Percentiles rank a stretch among this genome's conserved stretches.
phyloP scores from a whole-genome alignment of 1,140 invertebrate genomes.

The Halictus rubicundus region DNA sequence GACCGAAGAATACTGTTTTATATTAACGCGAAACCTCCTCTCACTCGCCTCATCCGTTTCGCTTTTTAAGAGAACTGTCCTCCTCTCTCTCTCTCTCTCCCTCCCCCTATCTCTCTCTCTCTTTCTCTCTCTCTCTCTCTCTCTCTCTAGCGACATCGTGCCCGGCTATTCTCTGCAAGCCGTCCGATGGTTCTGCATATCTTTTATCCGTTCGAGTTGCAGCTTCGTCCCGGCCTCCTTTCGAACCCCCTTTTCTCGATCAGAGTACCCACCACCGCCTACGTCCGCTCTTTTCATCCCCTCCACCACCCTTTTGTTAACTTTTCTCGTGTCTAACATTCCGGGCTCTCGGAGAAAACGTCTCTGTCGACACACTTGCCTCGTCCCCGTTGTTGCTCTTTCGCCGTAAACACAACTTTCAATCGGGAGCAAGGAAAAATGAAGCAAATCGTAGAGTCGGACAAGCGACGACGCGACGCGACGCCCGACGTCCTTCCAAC shows the following conservation, averaged over 20 bases:
- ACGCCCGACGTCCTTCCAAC: neutral
- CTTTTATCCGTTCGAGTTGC: slow-evolving; percentile 32
- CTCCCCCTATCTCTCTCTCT: too few species aligned
- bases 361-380: neutral
- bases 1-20: slow-evolving; percentile 63
- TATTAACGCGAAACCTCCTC: slow-evolving; percentile 38
- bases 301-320: too few species aligned
- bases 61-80: neutral
- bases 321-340: neutral
- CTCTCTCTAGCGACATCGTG: neutral
- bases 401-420: neutral
- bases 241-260: neutral
- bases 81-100: too few species aligned
- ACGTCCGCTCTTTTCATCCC: neutral
- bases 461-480: neutral
- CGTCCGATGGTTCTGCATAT: slow-evolving; percentile 32
- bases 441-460: neutral
- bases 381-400: slow-evolving; percentile 4
- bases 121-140: too few species aligned
- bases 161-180: neutral
- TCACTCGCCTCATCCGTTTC: neutral
- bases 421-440: neutral
- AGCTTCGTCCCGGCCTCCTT: neutral
- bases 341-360: neutral
- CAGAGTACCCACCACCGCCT: too few species aligned